Evolutionary conservation across 2,888 invertebrate species (phyloP).

Genomic region (Pammene fasciana): DNA sequence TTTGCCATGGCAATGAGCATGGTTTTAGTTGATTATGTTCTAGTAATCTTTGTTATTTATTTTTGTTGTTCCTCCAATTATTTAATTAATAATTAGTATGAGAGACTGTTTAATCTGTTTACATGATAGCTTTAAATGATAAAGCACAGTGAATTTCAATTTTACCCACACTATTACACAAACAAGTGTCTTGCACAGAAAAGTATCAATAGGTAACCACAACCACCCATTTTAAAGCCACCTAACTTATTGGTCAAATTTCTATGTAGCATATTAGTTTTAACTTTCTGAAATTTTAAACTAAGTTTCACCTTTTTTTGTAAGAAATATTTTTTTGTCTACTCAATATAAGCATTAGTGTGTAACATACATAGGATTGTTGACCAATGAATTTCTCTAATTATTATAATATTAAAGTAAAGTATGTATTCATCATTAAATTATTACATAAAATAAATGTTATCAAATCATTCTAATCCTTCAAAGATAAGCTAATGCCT

Average conservation of each 20-base stretch:
- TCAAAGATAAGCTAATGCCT: constrained; percentile 53
- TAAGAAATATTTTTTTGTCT: neutral
- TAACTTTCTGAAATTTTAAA: neutral
- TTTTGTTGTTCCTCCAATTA: constrained; percentile 39
- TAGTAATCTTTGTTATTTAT: constrained; percentile 62
- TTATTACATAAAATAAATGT: constrained; percentile 48
- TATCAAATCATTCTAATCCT: constrained; percentile 53
- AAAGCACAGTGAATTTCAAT: constrained; percentile 31
- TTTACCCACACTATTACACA: constrained; percentile 31
- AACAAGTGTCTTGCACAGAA: constrained; percentile 37
- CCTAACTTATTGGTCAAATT: constrained; percentile 39
- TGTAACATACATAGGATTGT: constrained; percentile 48
- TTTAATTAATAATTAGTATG: constrained; percentile 7
- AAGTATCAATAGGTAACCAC: constrained; percentile 21
- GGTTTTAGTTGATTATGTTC: constrained; percentile 69
- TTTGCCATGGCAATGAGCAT: constrained; percentile 49
- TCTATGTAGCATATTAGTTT: constrained; percentile 27
- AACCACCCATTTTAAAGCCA: constrained; percentile 28
- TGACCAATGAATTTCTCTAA: constrained; percentile 44
- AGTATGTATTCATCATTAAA: constrained; percentile 44
- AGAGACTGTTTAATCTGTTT: neutral
- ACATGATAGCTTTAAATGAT: constrained; percentile 24
- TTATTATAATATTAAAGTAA: constrained; percentile 34
- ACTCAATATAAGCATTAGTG: constrained; percentile 45
- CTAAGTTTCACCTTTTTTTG: neutral